A percentile compares a stretch with the other conserved stretches of the same genome.
These are phyloP conservation scores for Protaetia brevitarsis DNA, from an alignment of 1,140 invertebrate genomes.

Conservation along the genomic window DNA sequence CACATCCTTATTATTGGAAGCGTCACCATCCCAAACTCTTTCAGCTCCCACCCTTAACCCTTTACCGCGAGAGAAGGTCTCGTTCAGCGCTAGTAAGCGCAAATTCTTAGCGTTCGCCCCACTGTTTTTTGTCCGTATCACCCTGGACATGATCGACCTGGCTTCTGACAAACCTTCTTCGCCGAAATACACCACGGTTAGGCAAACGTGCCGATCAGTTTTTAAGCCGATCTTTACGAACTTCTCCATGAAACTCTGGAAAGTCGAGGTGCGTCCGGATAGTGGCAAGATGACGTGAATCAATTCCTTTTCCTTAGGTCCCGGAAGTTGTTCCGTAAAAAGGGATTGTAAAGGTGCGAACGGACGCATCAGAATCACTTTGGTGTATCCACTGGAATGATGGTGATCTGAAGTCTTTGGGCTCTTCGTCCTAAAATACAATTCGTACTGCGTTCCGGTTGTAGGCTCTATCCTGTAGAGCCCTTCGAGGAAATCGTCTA, in stretches of 20 bases:
- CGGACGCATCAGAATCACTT: slow-evolving; percentile 66
- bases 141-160: slow-evolving; percentile 60
- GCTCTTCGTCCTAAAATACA: slow-evolving; percentile 67
- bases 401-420: slow-evolving; percentile 42
- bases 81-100: slow-evolving; percentile 69
- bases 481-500: slow-evolving; percentile 76
- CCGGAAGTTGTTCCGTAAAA: slow-evolving; percentile 46
- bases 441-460: slow-evolving; percentile 74
- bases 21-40: slow-evolving; percentile 49
- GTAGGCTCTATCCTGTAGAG: slow-evolving; percentile 72
- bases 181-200: slow-evolving; percentile 79
- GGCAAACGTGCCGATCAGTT: slow-evolving; percentile 64
- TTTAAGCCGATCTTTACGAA: slow-evolving; percentile 68
- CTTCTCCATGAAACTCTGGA: slow-evolving; percentile 74
- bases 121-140: slow-evolving; percentile 52
- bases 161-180: slow-evolving; percentile 61
- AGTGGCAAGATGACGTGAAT: slow-evolving; percentile 77
- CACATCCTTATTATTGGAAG: slow-evolving; percentile 55
- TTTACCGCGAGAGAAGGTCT: slow-evolving; percentile 74
- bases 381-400: slow-evolving; percentile 48
- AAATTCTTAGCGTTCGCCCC: slow-evolving; percentile 60
- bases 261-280: slow-evolving; percentile 67
- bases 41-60: slow-evolving; percentile 72
- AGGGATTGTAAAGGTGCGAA: slow-evolving; percentile 68
- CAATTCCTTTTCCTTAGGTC: slow-evolving; percentile 56